Conservation (phyloP, 2,797 vertebrate genomes). For the Periophthalmus magnuspinnatus region DNA sequence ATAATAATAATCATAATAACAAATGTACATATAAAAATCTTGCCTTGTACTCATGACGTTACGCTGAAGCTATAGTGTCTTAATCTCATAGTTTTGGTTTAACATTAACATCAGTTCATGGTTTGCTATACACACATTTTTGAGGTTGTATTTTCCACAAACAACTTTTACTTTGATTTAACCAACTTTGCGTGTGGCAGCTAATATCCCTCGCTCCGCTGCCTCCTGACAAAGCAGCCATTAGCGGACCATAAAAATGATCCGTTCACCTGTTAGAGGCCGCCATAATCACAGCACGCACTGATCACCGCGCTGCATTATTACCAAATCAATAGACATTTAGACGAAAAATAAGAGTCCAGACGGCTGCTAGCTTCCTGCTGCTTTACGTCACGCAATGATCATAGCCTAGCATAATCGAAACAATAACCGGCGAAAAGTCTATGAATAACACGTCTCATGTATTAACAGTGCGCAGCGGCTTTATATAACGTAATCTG, state of each 20-base stretch:
- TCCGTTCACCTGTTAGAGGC: constrained; percentile 22
- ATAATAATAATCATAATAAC: no score
- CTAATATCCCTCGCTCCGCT: constrained; percentile 5
- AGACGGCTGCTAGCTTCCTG: constrained; percentile 24
- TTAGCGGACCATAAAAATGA: constrained; percentile 36
- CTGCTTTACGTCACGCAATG: constrained; percentile 40
- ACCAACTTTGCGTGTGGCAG: not conserved
- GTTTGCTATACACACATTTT: not conserved
- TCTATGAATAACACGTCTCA: constrained; percentile 39
- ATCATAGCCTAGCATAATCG: constrained; percentile 33
- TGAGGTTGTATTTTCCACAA: constrained; percentile 7
- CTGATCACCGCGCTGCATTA: constrained; percentile 27
- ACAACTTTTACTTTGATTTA: constrained; percentile 10
- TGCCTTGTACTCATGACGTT: no score
- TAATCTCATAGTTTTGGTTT: no score
- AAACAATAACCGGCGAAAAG: constrained; percentile 40
- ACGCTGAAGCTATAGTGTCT: no score
- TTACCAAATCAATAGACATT: constrained; percentile 51
- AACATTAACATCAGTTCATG: not conserved
- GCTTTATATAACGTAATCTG: constrained; percentile 32
- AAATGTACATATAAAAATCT: no score
- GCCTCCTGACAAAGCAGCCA: constrained; percentile 28
- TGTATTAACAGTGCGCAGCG: constrained; percentile 36
- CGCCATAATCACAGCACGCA: constrained; percentile 36
- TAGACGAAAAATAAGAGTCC: constrained; percentile 30